Evolutionary conservation across 2,797 vertebrate genomes (phyloP).

Genomic region (Sebastes baramenuke): DNA sequence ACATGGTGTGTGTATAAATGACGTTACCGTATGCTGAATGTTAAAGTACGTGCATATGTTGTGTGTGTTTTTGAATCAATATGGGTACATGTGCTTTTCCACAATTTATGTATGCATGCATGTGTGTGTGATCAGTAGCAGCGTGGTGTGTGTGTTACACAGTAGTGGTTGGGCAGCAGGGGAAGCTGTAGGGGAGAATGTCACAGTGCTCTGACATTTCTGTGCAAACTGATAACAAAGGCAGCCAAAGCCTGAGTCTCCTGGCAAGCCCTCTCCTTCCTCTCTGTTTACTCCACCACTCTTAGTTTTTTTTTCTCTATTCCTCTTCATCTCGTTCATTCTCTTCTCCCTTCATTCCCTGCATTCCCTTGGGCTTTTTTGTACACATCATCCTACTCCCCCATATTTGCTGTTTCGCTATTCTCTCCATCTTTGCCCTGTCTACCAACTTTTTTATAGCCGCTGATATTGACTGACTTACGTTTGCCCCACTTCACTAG

Average conservation of each 20-base stretch:
- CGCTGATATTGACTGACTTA: background rate
- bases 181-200: constrained; percentile 70
- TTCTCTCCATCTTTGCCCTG: constrained; percentile 1
- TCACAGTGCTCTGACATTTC: constrained; percentile 78
- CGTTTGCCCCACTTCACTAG: background rate
- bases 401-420: background rate
- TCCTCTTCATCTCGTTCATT: constrained; percentile 42
- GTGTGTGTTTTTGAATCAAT: background rate
- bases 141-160: constrained; percentile 8
- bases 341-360: constrained; percentile 21
- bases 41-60: too few species aligned
- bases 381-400: background rate
- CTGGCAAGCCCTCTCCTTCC: constrained; percentile 59
- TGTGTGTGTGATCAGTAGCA: background rate
- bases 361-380: constrained; percentile 25
- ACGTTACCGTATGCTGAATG: background rate
- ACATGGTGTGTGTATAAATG: background rate
- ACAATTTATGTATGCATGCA: background rate
- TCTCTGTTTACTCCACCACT: constrained; percentile 54
- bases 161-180: constrained; percentile 58
- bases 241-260: constrained; percentile 57
- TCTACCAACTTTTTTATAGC: constrained; percentile 1
- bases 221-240: constrained; percentile 77
- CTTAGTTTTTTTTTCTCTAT: constrained; percentile 14
- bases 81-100: background rate